Evolutionary conservation across 2,113 vertebrate species (phyloP), one percentile per base, ranked within the genome.

Genomic region (Colinus virginianus): DNA sequence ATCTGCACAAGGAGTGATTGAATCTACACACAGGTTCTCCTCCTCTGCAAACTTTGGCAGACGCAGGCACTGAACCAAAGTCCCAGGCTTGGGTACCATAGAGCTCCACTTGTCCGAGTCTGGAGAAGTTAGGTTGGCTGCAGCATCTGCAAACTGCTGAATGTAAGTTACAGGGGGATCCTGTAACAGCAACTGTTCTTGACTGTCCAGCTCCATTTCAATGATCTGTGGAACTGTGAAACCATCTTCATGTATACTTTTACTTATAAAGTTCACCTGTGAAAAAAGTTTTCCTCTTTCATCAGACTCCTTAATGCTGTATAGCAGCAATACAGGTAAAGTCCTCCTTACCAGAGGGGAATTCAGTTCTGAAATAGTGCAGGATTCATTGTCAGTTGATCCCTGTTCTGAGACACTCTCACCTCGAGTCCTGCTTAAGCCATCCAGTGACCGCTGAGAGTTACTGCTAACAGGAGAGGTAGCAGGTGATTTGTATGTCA

Each of bases 141-240:
- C 98, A 42, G 99, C 99, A 80, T 99, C 99, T 53, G 99, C 99
- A 91, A 99, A 99, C 91, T 99, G 99, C 96, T 99, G 99, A 93
- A 99, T 99, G 59, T 99, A 99, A 9, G 99, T 99, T 96, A 99
- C 99, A 78, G 99, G 99, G 8, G 99, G 99, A 91, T 99, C 99
- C 98, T 99, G 99, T 38, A 99, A 98, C 69, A 99, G 98, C 75
- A 99, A 97, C 96, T 99, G 99, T 71, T 99, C 99, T 43, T 99
- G 99, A 53, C 98, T 98, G 96, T 99, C 99, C 72, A 99, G 98
- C 95, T 99, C 99, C 99, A 99, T 99, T 95, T 99, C 99, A 87
- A 99, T 99, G 87, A 99, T 99, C 97, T 99, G 99, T 8, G 99
- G 99, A 95, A 99, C 98, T 13, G 99, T 99, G 96, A 99, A 99